A percentile compares a stretch with the other conserved stretches of the same genome.
Evolutionary conservation across 2,113 vertebrate genomes (phyloP).

Genomic region (Myiozetetes cayanensis): DNA sequence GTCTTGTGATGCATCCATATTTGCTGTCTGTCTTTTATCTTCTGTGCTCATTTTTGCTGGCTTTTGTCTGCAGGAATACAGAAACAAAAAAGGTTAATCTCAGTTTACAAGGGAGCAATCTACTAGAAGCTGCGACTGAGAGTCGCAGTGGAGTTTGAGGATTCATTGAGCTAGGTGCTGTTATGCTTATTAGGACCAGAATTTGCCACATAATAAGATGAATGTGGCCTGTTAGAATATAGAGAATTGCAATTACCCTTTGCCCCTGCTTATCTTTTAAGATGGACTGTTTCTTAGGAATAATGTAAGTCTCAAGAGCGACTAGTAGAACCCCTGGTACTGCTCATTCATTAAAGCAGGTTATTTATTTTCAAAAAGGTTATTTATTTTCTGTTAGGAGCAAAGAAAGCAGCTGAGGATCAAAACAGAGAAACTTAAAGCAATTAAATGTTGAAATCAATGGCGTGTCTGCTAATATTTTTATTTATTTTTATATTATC

Average conservation of each 20-base stretch:
- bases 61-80: not conserved
- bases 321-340: not conserved
- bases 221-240: not conserved
- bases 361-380: not conserved
- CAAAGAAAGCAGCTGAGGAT: not conserved
- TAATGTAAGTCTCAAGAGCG: not conserved
- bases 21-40: not conserved
- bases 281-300: not conserved
- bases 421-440: not conserved
- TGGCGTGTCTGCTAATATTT: not conserved
- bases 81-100: not conserved
- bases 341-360: not conserved
- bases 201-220: not conserved
- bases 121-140: not conserved
- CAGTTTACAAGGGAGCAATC: not conserved
- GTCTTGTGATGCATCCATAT: accelerated
- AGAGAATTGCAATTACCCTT: not conserved
- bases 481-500: not conserved
- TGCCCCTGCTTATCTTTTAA: not conserved
- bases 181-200: not conserved
- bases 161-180: not conserved
- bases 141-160: not conserved
- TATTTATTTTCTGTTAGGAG: not conserved
- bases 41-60: not conserved
- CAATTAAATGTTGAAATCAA: not conserved